Evolutionary conservation across 1,140 invertebrate species (phyloP).

Genomic region (Brachionus angularis): DNA sequence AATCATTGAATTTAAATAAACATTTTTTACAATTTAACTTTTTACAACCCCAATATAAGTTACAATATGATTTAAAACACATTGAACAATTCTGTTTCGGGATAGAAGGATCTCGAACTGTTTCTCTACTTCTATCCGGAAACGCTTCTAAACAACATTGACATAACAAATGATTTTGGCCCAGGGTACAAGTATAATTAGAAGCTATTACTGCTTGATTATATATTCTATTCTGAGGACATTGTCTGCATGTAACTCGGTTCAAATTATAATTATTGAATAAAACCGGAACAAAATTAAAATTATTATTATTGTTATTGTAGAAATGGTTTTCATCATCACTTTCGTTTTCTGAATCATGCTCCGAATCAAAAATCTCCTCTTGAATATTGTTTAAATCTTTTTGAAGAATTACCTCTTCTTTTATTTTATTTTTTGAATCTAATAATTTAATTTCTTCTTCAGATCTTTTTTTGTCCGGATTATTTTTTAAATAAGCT

Average conservation of each 20-base stretch:
- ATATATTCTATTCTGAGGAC: slow-evolving; percentile 47
- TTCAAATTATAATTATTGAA: slow-evolving; percentile 43
- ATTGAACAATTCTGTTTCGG: slow-evolving; percentile 50
- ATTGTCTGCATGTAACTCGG: slow-evolving; percentile 30
- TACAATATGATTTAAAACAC: slow-evolving; percentile 52
- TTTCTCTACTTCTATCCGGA: slow-evolving; percentile 49
- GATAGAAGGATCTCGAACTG: slow-evolving; percentile 4
- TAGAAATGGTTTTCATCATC: slow-evolving; percentile 46
- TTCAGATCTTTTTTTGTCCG: slow-evolving; percentile 50
- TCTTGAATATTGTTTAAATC: too few species aligned
- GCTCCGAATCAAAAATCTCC: slow-evolving; percentile 3
- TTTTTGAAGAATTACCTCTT: slow-evolving; percentile 47
- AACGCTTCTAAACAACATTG: slow-evolving; percentile 54
- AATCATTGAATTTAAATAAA: slow-evolving; percentile 51
- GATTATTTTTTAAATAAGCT: slow-evolving; percentile 49
- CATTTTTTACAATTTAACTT: slow-evolving; percentile 52
- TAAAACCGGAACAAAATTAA: slow-evolving; percentile 49
- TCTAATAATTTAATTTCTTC: slow-evolving; percentile 53
- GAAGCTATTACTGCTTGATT: slow-evolving; percentile 47
- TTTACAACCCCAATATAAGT: slow-evolving; percentile 56
- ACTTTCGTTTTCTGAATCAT: slow-evolving; percentile 45
- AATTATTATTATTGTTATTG: slow-evolving; percentile 45
- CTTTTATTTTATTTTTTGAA: slow-evolving; percentile 53
- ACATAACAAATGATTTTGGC: slow-evolving; percentile 53
- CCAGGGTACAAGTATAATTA: slow-evolving; percentile 46